Percentiles rank a stretch among this genome's conserved stretches.
phyloP scores from a whole-genome alignment of 2,797 vertebrate species.

The Helostoma temminkii region DNA sequence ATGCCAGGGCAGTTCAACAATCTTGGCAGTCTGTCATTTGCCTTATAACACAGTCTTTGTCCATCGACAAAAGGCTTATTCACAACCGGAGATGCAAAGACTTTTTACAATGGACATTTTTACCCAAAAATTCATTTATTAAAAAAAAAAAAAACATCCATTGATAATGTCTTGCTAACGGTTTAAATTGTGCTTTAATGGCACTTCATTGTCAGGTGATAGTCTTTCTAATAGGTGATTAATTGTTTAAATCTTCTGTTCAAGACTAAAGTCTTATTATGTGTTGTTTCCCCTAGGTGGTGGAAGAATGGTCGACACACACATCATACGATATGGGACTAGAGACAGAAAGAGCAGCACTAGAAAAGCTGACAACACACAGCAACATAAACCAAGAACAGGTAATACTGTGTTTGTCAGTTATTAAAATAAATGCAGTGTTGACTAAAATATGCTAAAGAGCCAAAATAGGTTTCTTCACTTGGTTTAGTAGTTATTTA shows the following conservation, averaged over 20 bases:
- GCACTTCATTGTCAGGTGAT: background rate
- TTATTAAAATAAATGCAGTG: background rate
- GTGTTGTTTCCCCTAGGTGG: constrained; percentile 73
- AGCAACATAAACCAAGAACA: constrained; percentile 78
- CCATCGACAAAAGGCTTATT: constrained; percentile 49
- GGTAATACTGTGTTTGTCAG: constrained; percentile 64
- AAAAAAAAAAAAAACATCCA: constrained; percentile 7
- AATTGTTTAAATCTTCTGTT: background rate
- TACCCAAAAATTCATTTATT: background rate
- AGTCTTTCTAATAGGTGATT: background rate
- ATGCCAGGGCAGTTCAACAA: constrained; percentile 48
- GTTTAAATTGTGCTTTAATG: background rate
- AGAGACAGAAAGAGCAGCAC: constrained; percentile 71
- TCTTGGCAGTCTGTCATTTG: constrained; percentile 57
- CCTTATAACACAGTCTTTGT: constrained; percentile 59
- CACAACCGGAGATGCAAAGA: constrained; percentile 38
- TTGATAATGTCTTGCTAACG: background rate
- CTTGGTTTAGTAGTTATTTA: background rate
- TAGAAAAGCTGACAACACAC: constrained; percentile 78
- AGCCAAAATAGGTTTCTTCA: background rate
- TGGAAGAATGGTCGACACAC: constrained; percentile 79
- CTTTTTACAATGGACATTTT: constrained; percentile 17
- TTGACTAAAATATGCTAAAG: background rate
- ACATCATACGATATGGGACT: constrained; percentile 79
- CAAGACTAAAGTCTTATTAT: background rate